Evolutionary conservation across 2,888 invertebrate genomes (phyloP).

Genomic region (Priocnemis perturbator): DNA sequence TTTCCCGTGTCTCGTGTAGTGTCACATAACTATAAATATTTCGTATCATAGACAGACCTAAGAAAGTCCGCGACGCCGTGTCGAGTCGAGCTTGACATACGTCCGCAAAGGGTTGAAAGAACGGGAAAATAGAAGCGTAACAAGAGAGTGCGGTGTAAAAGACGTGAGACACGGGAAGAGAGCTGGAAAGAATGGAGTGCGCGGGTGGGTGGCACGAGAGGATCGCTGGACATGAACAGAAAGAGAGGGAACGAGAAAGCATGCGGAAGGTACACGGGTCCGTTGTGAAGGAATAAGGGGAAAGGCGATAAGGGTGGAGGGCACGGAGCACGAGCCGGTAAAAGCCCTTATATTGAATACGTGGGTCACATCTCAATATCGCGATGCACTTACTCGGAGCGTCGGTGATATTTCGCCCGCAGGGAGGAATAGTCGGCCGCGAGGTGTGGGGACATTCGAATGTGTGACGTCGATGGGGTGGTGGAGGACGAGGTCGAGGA

Average conservation of each 20-base stretch:
- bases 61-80: background rate
- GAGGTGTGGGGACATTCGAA: slow-evolving; percentile 3
- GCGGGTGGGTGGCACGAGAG: background rate
- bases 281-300: slow-evolving; percentile 5
- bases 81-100: no score
- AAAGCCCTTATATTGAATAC: slow-evolving; percentile 71
- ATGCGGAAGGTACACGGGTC: slow-evolving; percentile 1
- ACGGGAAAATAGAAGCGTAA: background rate
- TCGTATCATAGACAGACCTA: no score
- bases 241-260: background rate
- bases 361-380: slow-evolving; percentile 68
- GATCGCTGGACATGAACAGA: no score
- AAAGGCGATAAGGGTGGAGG: background rate
- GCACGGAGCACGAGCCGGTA: slow-evolving; percentile 39
- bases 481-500: background rate
- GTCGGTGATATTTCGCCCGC: slow-evolving; percentile 43
- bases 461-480: slow-evolving; percentile 9
- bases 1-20: no score
- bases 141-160: background rate
- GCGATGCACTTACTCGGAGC: slow-evolving; percentile 46
- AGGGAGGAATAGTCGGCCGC: background rate
- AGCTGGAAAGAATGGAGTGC: background rate
- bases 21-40: no score
- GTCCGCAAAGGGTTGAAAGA: no score
- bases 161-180: background rate